A percentile compares a stretch with the other conserved stretches of the same genome.
phyloP scores from a whole-genome alignment of 2,797 vertebrate species.

The Paratrypauchen microcephalus region DNA sequence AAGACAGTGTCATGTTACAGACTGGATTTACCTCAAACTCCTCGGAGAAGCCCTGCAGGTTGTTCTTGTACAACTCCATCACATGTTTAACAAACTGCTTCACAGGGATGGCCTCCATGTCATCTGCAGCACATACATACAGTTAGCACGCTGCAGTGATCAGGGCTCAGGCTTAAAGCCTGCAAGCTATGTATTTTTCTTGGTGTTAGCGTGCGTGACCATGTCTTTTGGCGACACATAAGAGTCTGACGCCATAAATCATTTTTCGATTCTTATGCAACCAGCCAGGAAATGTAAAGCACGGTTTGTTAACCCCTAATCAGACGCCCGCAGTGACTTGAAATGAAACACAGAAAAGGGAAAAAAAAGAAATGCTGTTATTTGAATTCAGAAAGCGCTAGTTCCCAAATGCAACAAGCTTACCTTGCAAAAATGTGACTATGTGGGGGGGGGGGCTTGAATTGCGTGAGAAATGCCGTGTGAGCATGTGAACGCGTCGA shows the following conservation, averaged over 20 bases:
- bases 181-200: background rate
- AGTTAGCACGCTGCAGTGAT: constrained; percentile 7
- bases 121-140: constrained; percentile 79
- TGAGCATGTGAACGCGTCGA: too few relatives aligned
- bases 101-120: constrained; percentile 95
- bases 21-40: constrained; percentile 88
- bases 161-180: background rate
- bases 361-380: constrained; percentile 1
- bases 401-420: constrained; percentile 12
- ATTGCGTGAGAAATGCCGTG: too few relatives aligned
- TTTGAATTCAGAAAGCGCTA: constrained; percentile 14
- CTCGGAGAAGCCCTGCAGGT: constrained; percentile 94
- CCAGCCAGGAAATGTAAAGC: constrained; percentile 22
- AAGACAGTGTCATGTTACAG: background rate
- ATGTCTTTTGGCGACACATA: constrained; percentile 4
- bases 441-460: too few relatives aligned
- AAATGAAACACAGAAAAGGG: background rate
- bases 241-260: constrained; percentile 18
- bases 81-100: constrained; percentile 96
- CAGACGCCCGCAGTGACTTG: constrained; percentile 5
- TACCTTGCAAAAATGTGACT: background rate
- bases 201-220: background rate
- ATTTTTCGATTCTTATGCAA: constrained; percentile 17
- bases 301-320: constrained; percentile 21
- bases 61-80: constrained; percentile 94